Conservation (phyloP, 2,113 vertebrate genomes). For the Vanacampus margaritifer region DNA sequence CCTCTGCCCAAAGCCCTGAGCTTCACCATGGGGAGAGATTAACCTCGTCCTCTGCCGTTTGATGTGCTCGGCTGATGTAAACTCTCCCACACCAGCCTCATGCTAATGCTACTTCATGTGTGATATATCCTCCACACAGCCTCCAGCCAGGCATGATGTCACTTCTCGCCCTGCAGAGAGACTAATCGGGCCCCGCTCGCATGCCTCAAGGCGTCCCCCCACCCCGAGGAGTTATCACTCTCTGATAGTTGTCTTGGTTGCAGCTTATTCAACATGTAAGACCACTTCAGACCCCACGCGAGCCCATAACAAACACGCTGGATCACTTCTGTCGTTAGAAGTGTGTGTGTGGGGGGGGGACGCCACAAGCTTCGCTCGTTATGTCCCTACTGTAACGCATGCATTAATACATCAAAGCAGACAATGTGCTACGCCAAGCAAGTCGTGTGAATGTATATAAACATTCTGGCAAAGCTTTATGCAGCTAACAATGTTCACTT, state of each 20-base stretch:
- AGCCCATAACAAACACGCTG: constrained; percentile 57
- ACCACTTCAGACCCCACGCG: constrained; percentile 45
- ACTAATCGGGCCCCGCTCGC: constrained; percentile 58
- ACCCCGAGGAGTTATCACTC: constrained; percentile 63
- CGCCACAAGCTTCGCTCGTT: constrained; percentile 29
- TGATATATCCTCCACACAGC: constrained; percentile 31
- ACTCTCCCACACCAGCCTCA: constrained; percentile 21
- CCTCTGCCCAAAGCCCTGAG: constrained; percentile 34
- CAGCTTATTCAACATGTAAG: constrained; percentile 60
- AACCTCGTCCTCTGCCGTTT: constrained; percentile 52
- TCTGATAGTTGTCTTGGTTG: constrained; percentile 63
- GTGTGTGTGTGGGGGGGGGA: constrained; percentile 18
- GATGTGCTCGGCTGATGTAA: constrained; percentile 54
- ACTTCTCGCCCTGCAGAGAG: constrained; percentile 61
- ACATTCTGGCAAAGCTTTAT: not conserved
- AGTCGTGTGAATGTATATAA: constrained; percentile 41
- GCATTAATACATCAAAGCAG: constrained; percentile 61
- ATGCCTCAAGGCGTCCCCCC: constrained; percentile 52
- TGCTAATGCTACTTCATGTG: constrained; percentile 29
- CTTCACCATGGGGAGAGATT: constrained; percentile 51
- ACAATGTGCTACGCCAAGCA: constrained; percentile 47
- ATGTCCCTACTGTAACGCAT: constrained; percentile 40
- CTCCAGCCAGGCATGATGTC: constrained; percentile 63
- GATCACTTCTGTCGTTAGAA: constrained; percentile 53
- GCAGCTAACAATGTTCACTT: not conserved